A percentile compares a stretch with the other conserved stretches of the same genome.
Evolutionary conservation across 2,113 vertebrate species (phyloP).

Genomic region (Sebastes schlegelii): DNA sequence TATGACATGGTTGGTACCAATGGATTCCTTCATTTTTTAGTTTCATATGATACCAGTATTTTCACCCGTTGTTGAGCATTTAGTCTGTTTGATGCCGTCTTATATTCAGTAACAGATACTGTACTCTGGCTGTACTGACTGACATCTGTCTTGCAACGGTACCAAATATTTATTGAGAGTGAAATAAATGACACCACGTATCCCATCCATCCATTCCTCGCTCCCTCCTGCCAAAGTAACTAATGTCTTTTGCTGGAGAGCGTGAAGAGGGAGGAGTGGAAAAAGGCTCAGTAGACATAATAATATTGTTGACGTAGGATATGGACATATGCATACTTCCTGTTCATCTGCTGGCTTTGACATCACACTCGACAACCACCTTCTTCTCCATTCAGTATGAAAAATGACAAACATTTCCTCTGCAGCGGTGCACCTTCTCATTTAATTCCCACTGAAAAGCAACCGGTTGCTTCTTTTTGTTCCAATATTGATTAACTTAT

Average conservation of each 20-base stretch:
- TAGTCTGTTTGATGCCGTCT: background rate
- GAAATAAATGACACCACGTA: slow-evolving; percentile 18
- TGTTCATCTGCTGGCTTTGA: slow-evolving; percentile 46
- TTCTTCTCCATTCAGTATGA: slow-evolving; percentile 10
- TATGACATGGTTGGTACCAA: too few relatives aligned
- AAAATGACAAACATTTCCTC: slow-evolving; percentile 27
- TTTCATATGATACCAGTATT: too few relatives aligned
- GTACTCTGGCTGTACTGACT: background rate
- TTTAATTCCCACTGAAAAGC: slow-evolving; percentile 1
- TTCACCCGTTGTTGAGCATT: background rate
- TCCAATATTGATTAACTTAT: background rate
- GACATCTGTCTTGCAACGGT: background rate
- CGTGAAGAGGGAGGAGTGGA: slow-evolving; percentile 19
- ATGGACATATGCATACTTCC: slow-evolving; percentile 42
- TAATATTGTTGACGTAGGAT: slow-evolving; percentile 68
- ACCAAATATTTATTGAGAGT: slow-evolving; percentile 31
- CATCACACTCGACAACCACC: slow-evolving; percentile 16
- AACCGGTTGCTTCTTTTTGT: background rate
- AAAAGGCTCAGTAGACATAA: slow-evolving; percentile 62
- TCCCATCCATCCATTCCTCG: background rate
- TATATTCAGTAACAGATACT: background rate
- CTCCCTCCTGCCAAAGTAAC: slow-evolving; percentile 10
- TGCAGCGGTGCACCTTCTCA: background rate
- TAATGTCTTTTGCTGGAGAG: background rate
- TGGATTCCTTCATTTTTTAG: too few relatives aligned